Percentiles rank a stretch among this genome's conserved stretches.
Evolutionary conservation across 2,797 vertebrate species (phyloP).

Genomic region (Eurystomus glaucurus): DNA sequence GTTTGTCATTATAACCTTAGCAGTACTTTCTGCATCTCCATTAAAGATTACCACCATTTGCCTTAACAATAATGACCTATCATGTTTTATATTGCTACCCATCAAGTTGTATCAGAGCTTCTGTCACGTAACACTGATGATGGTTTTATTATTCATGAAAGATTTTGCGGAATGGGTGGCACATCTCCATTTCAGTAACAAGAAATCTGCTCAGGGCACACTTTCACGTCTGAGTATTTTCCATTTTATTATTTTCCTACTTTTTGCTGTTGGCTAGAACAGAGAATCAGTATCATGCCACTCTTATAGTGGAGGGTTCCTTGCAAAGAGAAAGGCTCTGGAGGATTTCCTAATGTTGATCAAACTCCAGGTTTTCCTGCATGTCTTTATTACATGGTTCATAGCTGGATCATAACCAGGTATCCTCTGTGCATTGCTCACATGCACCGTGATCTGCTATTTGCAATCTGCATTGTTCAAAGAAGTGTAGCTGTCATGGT

Average conservation of each 20-base stretch:
- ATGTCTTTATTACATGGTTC: background rate
- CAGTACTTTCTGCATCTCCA: background rate
- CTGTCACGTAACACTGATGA: conserved; percentile 12
- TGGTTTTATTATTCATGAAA: background rate
- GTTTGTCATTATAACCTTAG: background rate
- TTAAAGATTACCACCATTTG: background rate
- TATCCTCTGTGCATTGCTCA: background rate
- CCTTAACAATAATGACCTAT: background rate
- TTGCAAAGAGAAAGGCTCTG: background rate
- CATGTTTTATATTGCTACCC: background rate
- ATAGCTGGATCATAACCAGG: background rate
- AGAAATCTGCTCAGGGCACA: background rate
- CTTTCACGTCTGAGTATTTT: background rate
- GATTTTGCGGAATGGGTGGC: conserved; percentile 11
- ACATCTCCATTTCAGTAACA: conserved; percentile 12
- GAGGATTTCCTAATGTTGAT: background rate
- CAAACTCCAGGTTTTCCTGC: background rate
- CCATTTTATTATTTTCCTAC: background rate
- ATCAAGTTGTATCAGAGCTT: conserved; percentile 24
- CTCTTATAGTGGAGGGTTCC: background rate
- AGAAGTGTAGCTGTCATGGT: background rate
- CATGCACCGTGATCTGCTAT: background rate
- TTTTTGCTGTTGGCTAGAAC: background rate
- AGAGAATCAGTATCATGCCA: background rate
- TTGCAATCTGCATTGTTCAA: background rate